Evolutionary conservation across 2,113 vertebrate genomes (phyloP), one percentile per base, ranked within the genome.

Genomic region (Cettia cetti): DNA sequence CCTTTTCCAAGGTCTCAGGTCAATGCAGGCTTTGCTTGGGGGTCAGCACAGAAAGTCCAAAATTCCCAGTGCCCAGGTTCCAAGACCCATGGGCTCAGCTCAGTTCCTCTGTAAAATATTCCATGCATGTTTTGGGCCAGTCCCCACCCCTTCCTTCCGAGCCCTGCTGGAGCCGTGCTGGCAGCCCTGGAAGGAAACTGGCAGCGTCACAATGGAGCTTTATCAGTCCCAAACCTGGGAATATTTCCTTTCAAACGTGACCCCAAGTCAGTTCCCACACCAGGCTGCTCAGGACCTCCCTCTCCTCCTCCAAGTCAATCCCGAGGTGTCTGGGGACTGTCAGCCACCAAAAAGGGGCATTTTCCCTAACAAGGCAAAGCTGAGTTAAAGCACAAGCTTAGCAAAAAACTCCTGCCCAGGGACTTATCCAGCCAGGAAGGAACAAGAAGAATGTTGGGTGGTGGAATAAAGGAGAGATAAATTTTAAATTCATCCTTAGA

Each of bases 61-160:
- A 57, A 57, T 23, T n/a, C 33, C 14, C 54, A 18, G 31, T 56
- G 54, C 31, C 54, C 54, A 57, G 21, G 21, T 7, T 57, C 33
- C 54, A 57, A 15, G 9, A 57, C 6, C 54, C 21, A 2, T 35
- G 56, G n/a, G 5, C 11, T 39, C 77, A 50, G 78, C 75, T 3
- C 0, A 10, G 50, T 4, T 53, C 74, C 21, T 19, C 89, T 27
- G 11, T 42, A 9, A 87, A 86, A 49, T 13, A 68, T 72, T 47
- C 19, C 35, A 11, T 4, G 19, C 1, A 0, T 12, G 42, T 77
- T 44, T 30, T 0, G 28, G 68, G 20, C 0, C 2, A 27, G 72
- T 27, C 81, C 79, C 80, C 80, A 79, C 44, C 74, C 65, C 1
- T 96, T 94, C 94, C 95, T 93, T 10, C 72, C 12, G 45, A 74